phyloP scores from a whole-genome alignment of 2,888 invertebrate species.

The Sarcophaga subvicina region DNA sequence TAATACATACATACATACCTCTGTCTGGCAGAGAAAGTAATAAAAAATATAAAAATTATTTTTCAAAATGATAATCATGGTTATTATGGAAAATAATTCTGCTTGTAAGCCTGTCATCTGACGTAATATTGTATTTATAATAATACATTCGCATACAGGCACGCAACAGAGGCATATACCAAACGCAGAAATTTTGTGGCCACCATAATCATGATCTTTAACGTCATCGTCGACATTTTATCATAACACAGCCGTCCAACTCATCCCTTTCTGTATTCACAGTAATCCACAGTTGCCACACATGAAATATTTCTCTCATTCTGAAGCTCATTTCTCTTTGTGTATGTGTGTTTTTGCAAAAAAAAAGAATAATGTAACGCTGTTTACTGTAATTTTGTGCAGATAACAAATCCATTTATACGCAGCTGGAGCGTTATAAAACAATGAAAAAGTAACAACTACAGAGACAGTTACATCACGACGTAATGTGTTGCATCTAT shows the following conservation, averaged over 20 bases:
- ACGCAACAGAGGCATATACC: neutral
- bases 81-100: slow-evolving; percentile 49
- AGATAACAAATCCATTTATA: slow-evolving; percentile 78
- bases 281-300: too few relatives aligned
- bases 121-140: slow-evolving; percentile 31
- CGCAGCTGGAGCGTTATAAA: slow-evolving; percentile 77
- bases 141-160: too few relatives aligned
- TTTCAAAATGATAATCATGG: slow-evolving; percentile 55
- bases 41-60: slow-evolving; percentile 21
- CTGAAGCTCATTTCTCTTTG: neutral
- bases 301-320: neutral
- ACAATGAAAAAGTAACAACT: slow-evolving; percentile 70
- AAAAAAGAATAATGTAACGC: slow-evolving; percentile 32
- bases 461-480: slow-evolving; percentile 29
- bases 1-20: too few relatives aligned
- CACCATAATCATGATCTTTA: slow-evolving; percentile 37
- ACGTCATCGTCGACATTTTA: slow-evolving; percentile 37
- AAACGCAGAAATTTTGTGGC: slow-evolving; percentile 36
- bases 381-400: slow-evolving; percentile 74
- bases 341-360: neutral
- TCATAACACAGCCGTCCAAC: slow-evolving; percentile 39
- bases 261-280: slow-evolving; percentile 1
- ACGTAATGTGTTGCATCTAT: slow-evolving; percentile 31
- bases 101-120: slow-evolving; percentile 41
- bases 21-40: neutral